Evolutionary conservation across 2,113 vertebrate genomes (phyloP).

Genomic region (Symphodus melops): DNA sequence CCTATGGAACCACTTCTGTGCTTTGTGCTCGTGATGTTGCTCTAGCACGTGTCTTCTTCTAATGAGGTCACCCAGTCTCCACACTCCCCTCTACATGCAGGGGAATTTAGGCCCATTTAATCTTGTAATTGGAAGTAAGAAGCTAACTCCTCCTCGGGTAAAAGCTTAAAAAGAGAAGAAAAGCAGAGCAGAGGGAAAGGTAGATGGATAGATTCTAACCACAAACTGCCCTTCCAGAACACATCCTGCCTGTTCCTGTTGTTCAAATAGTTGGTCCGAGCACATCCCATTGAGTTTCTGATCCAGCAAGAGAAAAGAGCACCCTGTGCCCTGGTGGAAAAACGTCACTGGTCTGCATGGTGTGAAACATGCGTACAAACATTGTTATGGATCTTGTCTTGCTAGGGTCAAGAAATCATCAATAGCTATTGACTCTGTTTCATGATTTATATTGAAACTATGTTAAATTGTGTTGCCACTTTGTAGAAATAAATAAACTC

Average conservation of each 20-base stretch:
- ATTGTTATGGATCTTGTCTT: background rate
- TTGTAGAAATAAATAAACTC: too few species aligned
- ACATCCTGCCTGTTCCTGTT: background rate
- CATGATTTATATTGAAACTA: too few species aligned
- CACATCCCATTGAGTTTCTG: constrained; percentile 17
- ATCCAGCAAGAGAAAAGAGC: constrained; percentile 2
- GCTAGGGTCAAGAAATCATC: too few species aligned
- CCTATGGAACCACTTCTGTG: constrained; percentile 37
- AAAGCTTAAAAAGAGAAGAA: background rate
- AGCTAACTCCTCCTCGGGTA: constrained; percentile 33
- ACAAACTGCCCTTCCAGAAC: constrained; percentile 5
- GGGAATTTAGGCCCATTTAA: constrained; percentile 69
- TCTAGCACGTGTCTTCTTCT: constrained; percentile 18
- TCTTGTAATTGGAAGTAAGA: constrained; percentile 68
- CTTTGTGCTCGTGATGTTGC: constrained; percentile 34
- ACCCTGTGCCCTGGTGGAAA: constrained; percentile 19
- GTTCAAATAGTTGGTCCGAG: constrained; percentile 9
- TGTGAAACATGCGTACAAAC: constrained; percentile 7
- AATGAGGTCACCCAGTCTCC: constrained; percentile 67
- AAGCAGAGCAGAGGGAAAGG: constrained; percentile 2
- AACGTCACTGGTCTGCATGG: constrained; percentile 18
- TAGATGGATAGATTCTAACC: constrained; percentile 17
- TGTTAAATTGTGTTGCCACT: too few species aligned
- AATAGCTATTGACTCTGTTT: too few species aligned
- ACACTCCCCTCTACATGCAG: constrained; percentile 45